Base-by-base conservation (phyloP, 2,797 vertebrate genomes). In the Jordanella pulchra region DNA sequence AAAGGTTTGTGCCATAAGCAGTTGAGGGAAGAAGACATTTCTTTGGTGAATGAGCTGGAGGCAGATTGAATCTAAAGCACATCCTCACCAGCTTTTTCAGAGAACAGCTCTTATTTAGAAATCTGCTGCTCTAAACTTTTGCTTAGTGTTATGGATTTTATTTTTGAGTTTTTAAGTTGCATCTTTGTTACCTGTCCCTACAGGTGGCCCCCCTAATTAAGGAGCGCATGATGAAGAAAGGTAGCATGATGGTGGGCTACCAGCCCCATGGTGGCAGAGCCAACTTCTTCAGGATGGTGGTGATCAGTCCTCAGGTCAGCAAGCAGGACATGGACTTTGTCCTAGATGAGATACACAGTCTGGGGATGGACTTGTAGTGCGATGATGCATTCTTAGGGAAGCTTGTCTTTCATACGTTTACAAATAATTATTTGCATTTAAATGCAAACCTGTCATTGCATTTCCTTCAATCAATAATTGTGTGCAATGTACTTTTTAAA, bases 211-310 rank as follows among this genome's bases (percentile, higher is more conserved):
- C 96, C 1, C 6, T 87, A 75, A 90, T 97, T 72, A 97, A 97
- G 79, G 95, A 96, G 86, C 92, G 92, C 27, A 96, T 96, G 96
- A 94, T 96, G 94, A 96, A 94, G 92, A 94, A 90, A 32, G 95
- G 95, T 32, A 72, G 75, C 61, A 71, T 96, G 93, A 96, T 96
- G 96, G 76, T 96, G 66, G 90, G 94, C 39, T 96, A 96, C 87
- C 96, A 97, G 83, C 90, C 94, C 5, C 95, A 96, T 25, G 69
- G 68, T 0, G 94, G 89, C 81, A 95, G 95, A 72, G 91, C 94
- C 76, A 97, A 96, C 91, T 96, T 96, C 82, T 96, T 97, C 89
- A 95, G 96, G 69, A 95, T 96, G 84, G 91, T 97, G 71, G 72
- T 95, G 69, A 96, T 97, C 90, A 96, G 92, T 67, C 95, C 95